Percentiles rank a stretch among this genome's conserved stretches.
These are phyloP conservation scores for Oryzias javanicus DNA, from an alignment of 2,113 vertebrate species.

Conservation along the genomic window DNA sequence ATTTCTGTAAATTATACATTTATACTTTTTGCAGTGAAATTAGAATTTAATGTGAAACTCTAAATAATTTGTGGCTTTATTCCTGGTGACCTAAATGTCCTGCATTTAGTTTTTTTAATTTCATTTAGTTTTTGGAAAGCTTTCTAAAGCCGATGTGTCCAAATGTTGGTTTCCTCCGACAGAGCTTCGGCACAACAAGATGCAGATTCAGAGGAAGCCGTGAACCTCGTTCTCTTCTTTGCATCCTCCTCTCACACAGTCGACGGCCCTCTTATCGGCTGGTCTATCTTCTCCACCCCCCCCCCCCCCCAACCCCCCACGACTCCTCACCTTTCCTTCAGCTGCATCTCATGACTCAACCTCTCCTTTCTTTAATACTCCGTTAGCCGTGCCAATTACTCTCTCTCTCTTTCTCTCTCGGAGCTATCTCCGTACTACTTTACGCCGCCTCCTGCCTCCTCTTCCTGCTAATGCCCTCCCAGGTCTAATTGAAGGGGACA, in stretches of 20 bases:
- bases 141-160: not conserved
- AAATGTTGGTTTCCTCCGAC: slow-evolving; percentile 17
- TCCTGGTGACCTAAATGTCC: too few species aligned
- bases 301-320: too few species aligned
- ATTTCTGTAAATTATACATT: too few species aligned
- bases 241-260: slow-evolving; percentile 9
- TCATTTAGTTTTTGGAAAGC: too few species aligned
- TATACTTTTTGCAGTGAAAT: too few species aligned
- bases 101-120: too few species aligned
- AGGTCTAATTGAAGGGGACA: slow-evolving; percentile 58
- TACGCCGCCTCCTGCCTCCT: slow-evolving; percentile 9
- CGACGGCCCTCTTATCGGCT: slow-evolving; percentile 52
- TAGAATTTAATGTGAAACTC: too few species aligned
- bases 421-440: slow-evolving; percentile 15
- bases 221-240: slow-evolving; percentile 21
- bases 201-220: slow-evolving; percentile 18
- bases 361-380: slow-evolving; percentile 47
- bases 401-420: slow-evolving; percentile 41
- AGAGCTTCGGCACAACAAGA: slow-evolving; percentile 16
- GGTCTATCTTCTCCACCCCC: slow-evolving; percentile 34
- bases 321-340: slow-evolving; percentile 50
- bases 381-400: slow-evolving; percentile 47
- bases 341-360: slow-evolving; percentile 46
- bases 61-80: too few species aligned
- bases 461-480: slow-evolving; percentile 43